Base-by-base conservation (phyloP, 2,113 vertebrate species). In the Entomyzon cyanotis region DNA sequence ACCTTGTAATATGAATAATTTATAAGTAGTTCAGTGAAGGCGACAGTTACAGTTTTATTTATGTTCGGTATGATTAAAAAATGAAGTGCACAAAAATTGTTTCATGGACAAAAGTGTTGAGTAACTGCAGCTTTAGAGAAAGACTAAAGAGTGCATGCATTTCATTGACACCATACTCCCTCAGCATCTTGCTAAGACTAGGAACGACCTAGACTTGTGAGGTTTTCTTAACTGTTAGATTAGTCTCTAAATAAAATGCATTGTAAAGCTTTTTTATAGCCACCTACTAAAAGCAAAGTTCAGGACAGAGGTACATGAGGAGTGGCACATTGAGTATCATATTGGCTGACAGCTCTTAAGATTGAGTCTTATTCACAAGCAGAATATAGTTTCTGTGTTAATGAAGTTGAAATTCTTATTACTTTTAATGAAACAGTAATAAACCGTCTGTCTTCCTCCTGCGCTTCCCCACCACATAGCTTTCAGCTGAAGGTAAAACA, bases 81-180 rank as follows among this genome's bases (percentile, higher is more conserved):
- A 41, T 46, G 28, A 58, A 86, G 15, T 44, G 47, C 18, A 41
- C 18, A 69, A 30, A 62, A 90, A 37, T 28, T 23, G 23, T 20
- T 84, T 67, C 24, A 20, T 7, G 41, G 23, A 39, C 37, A 50
- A 20, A 88, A 62, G 6, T 28, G 25, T 31, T 31, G 37, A 37
- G 11, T 41, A 65, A 18, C 27, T 52, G 47, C 56, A 73, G 30
- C n/a, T 78, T 78, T 16, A 41, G 58, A 8, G 53, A 30, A 12
- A 5, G 23, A 25, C 41, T 25, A 15, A 23, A 23, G 52, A 41
- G 52, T 42, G 20, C 14, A 0, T 4, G 7, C 0, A 0, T 52
- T 77, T 49, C 0, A 0, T 6, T 78, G 39, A 13, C 10, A 9
- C 27, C 4, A 0, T 21, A 3, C 37, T 64, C 85, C 60, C 3